Evolutionary conservation across 2,797 vertebrate species (phyloP), one percentile per base, ranked within the genome.

Genomic region (Falco biarmicus): DNA sequence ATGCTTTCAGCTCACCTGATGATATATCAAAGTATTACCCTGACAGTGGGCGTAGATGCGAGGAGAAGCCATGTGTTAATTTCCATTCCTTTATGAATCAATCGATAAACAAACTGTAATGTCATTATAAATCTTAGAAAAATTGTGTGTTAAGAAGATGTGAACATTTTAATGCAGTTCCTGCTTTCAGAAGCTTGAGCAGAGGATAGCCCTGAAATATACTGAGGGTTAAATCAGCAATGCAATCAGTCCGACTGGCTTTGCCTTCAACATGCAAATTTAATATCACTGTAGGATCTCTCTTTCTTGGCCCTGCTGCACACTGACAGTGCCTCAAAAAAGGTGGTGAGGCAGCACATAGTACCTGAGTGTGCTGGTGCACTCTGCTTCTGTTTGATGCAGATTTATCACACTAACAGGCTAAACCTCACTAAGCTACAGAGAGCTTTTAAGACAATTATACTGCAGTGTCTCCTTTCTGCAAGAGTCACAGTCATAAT

Each of bases 391-490:
- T 81, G 65, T 50, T 87, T 78, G 87, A 74, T 94, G 83, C 91
- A 93, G 92, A 80, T 93, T 95, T 96, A 80, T 93, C 53, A 54
- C 39, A 8, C 83, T 94, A 91, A 92, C 95, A 77, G 89, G 92
- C 90, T 93, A 95, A 95, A 93, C 86, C 95, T 95, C 47, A 11
- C 91, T 94, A 96, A 97, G 95, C 91, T 91, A 78, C 84, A 61
- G 94, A 95, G 96, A 96, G 95, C 96, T 97, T 96, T 97, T 97
- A 96, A 97, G 96, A 96, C 96, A 97, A 96, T 97, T 97, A 93
- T 68, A 3, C 81, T 82, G 89, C 91, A 92, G 92, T 84, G 90
- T 97, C 79, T 70, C 91, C 89, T 91, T 95, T 93, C 94, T 97
- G 92, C 75, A 9, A 60, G 77, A 94, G 89, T 47, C 89, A 10